Conservation (phyloP, 1,140 invertebrate genomes). For the Saccostrea cuccullata region DNA sequence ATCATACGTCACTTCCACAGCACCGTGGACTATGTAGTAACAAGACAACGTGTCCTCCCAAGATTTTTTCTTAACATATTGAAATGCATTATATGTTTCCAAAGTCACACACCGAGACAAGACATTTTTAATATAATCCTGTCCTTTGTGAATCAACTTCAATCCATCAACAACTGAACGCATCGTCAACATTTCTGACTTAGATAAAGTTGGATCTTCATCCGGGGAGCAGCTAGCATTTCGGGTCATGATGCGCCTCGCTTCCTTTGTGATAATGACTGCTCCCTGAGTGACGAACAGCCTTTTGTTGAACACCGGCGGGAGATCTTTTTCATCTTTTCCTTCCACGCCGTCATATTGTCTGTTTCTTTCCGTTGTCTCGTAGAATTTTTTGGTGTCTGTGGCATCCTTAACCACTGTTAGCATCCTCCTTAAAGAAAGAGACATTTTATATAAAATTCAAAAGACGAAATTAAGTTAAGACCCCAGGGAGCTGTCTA, state of each 20-base stretch:
- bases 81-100: constrained; percentile 65
- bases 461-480: neutral
- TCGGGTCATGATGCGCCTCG: constrained; percentile 63
- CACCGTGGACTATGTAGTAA: constrained; percentile 70
- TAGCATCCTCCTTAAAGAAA: constrained; percentile 61
- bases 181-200: constrained; percentile 65
- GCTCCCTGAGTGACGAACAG: constrained; percentile 67
- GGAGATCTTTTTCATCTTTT: constrained; percentile 60
- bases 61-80: constrained; percentile 66
- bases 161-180: constrained; percentile 70
- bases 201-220: constrained; percentile 55
- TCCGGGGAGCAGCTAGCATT: constrained; percentile 57
- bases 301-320: constrained; percentile 72
- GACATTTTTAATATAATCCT: constrained; percentile 71
- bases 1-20: constrained; percentile 73
- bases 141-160: constrained; percentile 70
- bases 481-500: neutral
- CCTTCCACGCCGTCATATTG: constrained; percentile 56
- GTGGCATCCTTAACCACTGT: constrained; percentile 60
- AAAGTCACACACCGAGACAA: constrained; percentile 66
- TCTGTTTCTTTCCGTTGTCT: constrained; percentile 58
- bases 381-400: constrained; percentile 64
- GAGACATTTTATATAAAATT: neutral
- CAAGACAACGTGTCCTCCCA: constrained; percentile 67
- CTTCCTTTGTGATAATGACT: constrained; percentile 66